A percentile compares a stretch with the other conserved stretches of the same genome.
These are phyloP conservation scores for Andrena bucephala DNA, from an alignment of 2,888 invertebrate species.

Conservation along the genomic window DNA sequence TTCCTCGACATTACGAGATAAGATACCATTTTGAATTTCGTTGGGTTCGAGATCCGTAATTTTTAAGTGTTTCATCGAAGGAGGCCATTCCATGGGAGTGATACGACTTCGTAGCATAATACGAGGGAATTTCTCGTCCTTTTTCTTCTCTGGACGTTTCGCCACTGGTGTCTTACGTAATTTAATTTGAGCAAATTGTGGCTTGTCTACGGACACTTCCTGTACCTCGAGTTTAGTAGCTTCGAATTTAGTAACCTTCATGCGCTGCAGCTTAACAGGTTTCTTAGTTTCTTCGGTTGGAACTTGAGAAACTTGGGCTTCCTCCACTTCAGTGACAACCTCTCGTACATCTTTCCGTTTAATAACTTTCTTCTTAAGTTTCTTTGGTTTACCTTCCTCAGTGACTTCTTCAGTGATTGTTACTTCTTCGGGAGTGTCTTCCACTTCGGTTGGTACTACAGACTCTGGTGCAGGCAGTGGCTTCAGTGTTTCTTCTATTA, in stretches of 20 bases:
- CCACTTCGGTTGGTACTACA: constrained; percentile 71
- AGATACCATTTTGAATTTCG: constrained; percentile 39
- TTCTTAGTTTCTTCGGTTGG: constrained; percentile 76
- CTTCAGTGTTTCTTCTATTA: constrained; percentile 70
- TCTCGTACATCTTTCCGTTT: constrained; percentile 65
- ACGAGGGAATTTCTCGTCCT: constrained; percentile 83
- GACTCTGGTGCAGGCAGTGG: constrained; percentile 67
- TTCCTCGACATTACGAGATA: constrained; percentile 52
- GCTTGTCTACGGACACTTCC: constrained; percentile 56
- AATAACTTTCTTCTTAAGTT: constrained; percentile 77
- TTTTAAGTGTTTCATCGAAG: constrained; percentile 12
- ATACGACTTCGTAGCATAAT: constrained; percentile 85
- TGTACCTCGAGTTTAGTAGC: constrained; percentile 77
- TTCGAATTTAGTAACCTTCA: constrained; percentile 64
- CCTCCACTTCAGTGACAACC: constrained; percentile 73
- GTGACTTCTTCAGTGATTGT: constrained; percentile 72
- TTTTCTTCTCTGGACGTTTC: constrained; percentile 78
- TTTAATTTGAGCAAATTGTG: constrained; percentile 56
- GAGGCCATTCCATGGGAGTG: constrained; percentile 46
- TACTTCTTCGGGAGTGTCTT: constrained; percentile 66
- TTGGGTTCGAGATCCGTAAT: constrained; percentile 28
- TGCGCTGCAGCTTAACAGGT: constrained; percentile 66
- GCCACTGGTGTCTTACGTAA: constrained; percentile 71
- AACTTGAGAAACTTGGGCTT: constrained; percentile 68
- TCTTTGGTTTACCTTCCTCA: constrained; percentile 81